Evolutionary conservation across 1,140 invertebrate species (phyloP).

Genomic region (Drosophila auraria): DNA sequence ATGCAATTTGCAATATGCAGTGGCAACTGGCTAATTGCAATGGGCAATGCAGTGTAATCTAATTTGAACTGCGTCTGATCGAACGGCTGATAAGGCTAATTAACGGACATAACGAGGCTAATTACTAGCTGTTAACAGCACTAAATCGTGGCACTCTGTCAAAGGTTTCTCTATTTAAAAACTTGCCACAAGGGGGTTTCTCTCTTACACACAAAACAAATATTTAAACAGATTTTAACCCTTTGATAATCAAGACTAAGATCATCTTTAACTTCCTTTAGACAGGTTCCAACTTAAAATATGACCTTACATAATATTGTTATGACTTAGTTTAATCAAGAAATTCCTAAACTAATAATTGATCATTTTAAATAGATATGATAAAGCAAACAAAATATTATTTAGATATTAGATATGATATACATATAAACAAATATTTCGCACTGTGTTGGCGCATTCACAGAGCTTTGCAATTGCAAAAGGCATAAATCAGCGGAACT

Average conservation of each 20-base stretch:
- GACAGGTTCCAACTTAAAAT: too few species aligned
- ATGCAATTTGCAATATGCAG: conserved; percentile 63
- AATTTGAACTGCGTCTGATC: conserved; percentile 8
- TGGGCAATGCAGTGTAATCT: conserved; percentile 42
- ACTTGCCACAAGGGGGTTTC: not conserved
- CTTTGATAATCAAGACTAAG: not conserved
- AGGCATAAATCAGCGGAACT: conserved; percentile 49
- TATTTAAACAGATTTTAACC: not conserved
- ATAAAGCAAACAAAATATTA: too few species aligned
- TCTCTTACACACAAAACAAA: not conserved
- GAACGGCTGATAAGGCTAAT: conserved; percentile 68
- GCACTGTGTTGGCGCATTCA: conserved; percentile 9
- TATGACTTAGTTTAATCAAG: not conserved
- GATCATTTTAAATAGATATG: too few species aligned
- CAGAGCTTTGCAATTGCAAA: conserved; percentile 42
- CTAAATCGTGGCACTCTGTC: conserved; percentile 71
- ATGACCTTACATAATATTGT: not conserved
- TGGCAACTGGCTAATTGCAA: conserved; percentile 48
- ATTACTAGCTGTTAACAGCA: conserved; percentile 81
- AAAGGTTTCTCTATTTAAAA: conserved; percentile 30
- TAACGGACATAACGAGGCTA: conserved; percentile 70
- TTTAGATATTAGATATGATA: not conserved
- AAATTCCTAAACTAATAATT: too few species aligned
- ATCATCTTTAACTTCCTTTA: not conserved
- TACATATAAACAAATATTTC: not conserved